These are phyloP conservation scores for Xylota sylvarum DNA, from an alignment of 2,888 invertebrate genomes.

Conservation along the genomic window DNA sequence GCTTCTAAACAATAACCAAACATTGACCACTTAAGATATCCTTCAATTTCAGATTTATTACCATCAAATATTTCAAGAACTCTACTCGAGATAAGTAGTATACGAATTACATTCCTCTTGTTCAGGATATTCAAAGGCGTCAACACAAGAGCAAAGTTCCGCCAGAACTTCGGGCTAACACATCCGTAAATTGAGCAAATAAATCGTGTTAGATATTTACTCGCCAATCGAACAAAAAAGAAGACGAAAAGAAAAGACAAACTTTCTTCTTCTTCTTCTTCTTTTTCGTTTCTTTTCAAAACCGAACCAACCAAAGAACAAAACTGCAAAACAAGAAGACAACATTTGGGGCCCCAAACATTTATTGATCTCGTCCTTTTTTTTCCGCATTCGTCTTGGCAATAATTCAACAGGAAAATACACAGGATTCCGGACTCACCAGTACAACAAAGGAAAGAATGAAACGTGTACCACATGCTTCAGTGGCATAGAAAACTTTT, in stretches of 20 bases:
- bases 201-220: slow-evolving; percentile 66
- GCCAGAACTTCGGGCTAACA: slow-evolving; percentile 48
- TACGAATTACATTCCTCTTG: slow-evolving; percentile 9
- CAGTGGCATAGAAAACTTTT: slow-evolving; percentile 30
- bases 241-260: slow-evolving; percentile 12
- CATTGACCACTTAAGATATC: slow-evolving; percentile 43
- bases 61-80: slow-evolving; percentile 43
- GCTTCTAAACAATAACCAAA: slow-evolving; percentile 7
- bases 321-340: slow-evolving; percentile 40
- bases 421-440: slow-evolving; percentile 35
- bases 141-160: slow-evolving; percentile 27
- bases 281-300: background rate
- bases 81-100: slow-evolving; percentile 16
- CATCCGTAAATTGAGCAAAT: slow-evolving; percentile 64
- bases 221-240: slow-evolving; percentile 34
- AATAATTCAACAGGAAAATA: slow-evolving; percentile 66
- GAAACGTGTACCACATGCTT: slow-evolving; percentile 25
- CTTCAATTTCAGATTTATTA: slow-evolving; percentile 59
- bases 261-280: slow-evolving; percentile 42
- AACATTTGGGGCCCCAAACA: slow-evolving; percentile 45
- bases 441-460: slow-evolving; percentile 17
- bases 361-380: slow-evolving; percentile 55
- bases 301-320: slow-evolving; percentile 25
- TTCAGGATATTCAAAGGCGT: slow-evolving; percentile 31
- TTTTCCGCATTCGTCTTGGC: slow-evolving; percentile 24